Percentiles rank a stretch among this genome's conserved stretches.
Evolutionary conservation across 1,140 invertebrate species (phyloP).

Genomic region (Drosophila arizonae): DNA sequence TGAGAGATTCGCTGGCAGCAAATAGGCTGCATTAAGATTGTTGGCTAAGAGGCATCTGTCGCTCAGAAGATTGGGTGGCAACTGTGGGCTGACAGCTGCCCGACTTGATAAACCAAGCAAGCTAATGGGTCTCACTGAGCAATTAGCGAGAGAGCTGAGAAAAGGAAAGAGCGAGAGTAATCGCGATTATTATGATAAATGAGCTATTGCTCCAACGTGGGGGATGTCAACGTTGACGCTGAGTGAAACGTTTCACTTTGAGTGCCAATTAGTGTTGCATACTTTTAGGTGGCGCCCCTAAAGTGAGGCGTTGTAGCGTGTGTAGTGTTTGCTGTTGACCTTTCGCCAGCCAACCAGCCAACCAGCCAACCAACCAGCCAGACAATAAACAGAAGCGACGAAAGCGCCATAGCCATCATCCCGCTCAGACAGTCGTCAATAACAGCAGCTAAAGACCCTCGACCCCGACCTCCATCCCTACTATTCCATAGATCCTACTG

Average conservation of each 20-base stretch:
- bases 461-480: too few species aligned
- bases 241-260: conserved; percentile 38
- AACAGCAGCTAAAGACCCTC: conserved; percentile 33
- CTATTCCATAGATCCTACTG: conserved; percentile 2
- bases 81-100: conserved; percentile 50
- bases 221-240: conserved; percentile 32
- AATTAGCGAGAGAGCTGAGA: conserved; percentile 38
- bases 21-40: conserved; percentile 43
- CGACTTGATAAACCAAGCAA: conserved; percentile 61
- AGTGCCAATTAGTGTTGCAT: conserved; percentile 73
- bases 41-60: background rate
- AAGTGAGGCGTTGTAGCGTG: conserved; percentile 47
- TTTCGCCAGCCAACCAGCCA: conserved; percentile 56
- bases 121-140: conserved; percentile 63
- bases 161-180: conserved; percentile 3
- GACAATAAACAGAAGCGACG: conserved; percentile 58
- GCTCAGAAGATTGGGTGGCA: conserved; percentile 10
- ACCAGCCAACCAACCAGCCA: conserved; percentile 55
- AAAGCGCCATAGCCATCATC: conserved; percentile 19
- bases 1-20: conserved; percentile 33
- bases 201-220: conserved; percentile 35
- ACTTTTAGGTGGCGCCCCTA: conserved; percentile 57
- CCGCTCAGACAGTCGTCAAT: conserved; percentile 68
- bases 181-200: conserved; percentile 71
- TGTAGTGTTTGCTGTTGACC: conserved; percentile 64